These are phyloP conservation scores for Ramphastos sulfuratus DNA, from an alignment of 2,113 vertebrate species.

Conservation along the genomic window DNA sequence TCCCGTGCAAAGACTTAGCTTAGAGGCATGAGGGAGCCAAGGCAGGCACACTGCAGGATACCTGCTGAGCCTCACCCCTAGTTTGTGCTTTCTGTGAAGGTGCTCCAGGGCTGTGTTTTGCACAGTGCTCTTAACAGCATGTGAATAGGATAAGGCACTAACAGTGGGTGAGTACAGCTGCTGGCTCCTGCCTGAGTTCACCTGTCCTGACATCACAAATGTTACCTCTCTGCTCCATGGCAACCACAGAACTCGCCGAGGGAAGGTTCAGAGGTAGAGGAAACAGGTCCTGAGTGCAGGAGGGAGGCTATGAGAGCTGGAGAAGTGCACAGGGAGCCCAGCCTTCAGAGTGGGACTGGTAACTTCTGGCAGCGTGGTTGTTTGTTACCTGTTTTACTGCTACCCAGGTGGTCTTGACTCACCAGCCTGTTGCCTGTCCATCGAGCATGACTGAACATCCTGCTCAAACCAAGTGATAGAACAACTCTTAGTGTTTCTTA, in stretches of 20 bases:
- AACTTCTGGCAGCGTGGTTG: not conserved
- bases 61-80: not conserved
- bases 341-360: not conserved
- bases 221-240: not conserved
- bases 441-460: not conserved
- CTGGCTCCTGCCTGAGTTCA: not conserved
- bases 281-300: not conserved
- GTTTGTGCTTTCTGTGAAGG: not conserved
- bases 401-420: not conserved
- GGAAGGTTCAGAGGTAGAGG: not conserved
- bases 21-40: not conserved
- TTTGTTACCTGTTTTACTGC: not conserved
- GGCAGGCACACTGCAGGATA: not conserved
- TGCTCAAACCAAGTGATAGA: not conserved
- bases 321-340: too few species aligned
- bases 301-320: not conserved
- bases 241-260: not conserved
- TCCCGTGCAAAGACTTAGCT: not conserved
- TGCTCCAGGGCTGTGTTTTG: not conserved
- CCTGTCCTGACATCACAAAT: not conserved
- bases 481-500: not conserved
- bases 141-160: too few species aligned
- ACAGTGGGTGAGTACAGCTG: not conserved
- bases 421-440: not conserved
- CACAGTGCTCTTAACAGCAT: rapidly evolving